phyloP scores from a whole-genome alignment of 2,797 vertebrate species.

The Urophycis tenuis region DNA sequence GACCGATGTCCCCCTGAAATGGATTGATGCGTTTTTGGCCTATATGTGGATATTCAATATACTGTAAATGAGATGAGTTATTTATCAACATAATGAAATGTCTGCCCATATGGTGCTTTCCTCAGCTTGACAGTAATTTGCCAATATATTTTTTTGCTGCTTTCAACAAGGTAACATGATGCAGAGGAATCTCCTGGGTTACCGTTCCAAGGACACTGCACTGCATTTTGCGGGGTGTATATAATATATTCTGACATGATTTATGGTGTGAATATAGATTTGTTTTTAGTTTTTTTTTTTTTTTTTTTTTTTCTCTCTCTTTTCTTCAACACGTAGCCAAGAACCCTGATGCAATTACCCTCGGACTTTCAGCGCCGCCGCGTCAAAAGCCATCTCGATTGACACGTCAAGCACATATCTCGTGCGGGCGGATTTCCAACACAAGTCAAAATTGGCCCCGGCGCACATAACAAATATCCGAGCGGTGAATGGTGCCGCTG shows the following conservation, averaged over 20 bases:
- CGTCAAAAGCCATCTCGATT: conserved; percentile 22
- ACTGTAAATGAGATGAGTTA: not conserved
- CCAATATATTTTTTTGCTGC: conserved; percentile 10
- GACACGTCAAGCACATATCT: conserved; percentile 29
- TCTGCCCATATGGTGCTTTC: not conserved
- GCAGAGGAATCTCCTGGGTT: not conserved
- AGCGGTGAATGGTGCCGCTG: conserved; percentile 27
- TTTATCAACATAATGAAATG: not conserved
- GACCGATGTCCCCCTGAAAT: not conserved
- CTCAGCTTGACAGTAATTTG: conserved; percentile 23
- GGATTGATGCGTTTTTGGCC: not conserved
- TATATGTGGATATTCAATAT: not conserved
- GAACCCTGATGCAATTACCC: conserved; percentile 30
- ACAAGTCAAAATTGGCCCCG: conserved; percentile 34
- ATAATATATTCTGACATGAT: not conserved
- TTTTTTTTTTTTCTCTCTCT: not conserved
- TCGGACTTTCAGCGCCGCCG: conserved; percentile 15
- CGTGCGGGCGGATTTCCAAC: conserved; percentile 2
- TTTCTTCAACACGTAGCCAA: conserved; percentile 27
- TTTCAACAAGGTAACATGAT: conserved; percentile 2
- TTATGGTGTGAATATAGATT: not conserved
- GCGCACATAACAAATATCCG: conserved; percentile 8
- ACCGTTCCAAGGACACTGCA: conserved; percentile 17
- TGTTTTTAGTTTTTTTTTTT: conserved; percentile 4
- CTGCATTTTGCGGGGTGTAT: not conserved